Evolutionary conservation across 2,113 vertebrate genomes (phyloP).

Genomic region (Ancistrus triradiatus): DNA sequence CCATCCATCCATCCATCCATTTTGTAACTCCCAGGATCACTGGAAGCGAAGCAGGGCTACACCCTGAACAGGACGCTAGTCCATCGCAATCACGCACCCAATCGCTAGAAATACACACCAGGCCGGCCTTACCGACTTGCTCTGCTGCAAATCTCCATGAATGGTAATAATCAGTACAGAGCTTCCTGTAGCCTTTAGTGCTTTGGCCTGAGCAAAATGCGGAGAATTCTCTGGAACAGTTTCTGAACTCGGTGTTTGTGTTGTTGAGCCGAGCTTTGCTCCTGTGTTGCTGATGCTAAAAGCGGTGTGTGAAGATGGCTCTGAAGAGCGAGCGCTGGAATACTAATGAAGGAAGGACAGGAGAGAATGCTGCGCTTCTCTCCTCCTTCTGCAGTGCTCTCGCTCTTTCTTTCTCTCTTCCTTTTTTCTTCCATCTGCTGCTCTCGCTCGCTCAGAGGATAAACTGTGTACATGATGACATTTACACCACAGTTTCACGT

Average conservation of each 20-base stretch:
- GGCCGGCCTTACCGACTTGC: too few species aligned
- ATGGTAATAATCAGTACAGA: background rate
- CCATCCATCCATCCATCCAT: too few species aligned
- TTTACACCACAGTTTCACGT: constrained; percentile 51
- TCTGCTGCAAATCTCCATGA: too few species aligned
- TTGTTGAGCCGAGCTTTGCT: constrained; percentile 19
- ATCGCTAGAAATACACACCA: too few species aligned
- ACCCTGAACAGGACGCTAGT: too few species aligned
- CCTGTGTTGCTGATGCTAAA: constrained; percentile 35
- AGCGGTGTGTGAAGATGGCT: constrained; percentile 39
- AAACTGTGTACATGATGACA: constrained; percentile 53
- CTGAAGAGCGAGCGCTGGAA: constrained; percentile 43
- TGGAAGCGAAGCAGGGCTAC: too few species aligned
- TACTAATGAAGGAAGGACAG: constrained; percentile 50
- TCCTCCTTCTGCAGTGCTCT: constrained; percentile 46
- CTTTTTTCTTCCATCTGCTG: constrained; percentile 48
- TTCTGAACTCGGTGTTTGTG: background rate
- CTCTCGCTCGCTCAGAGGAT: constrained; percentile 45
- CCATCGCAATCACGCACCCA: too few species aligned
- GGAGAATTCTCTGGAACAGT: constrained; percentile 1
- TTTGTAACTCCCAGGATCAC: too few species aligned
- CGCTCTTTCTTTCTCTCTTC: constrained; percentile 49
- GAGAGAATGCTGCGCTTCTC: constrained; percentile 33
- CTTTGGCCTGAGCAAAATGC: background rate
- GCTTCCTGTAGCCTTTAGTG: too few species aligned